Conservation (phyloP, 2,113 vertebrate genomes). For the Chamaetylas fuelleborni region DNA sequence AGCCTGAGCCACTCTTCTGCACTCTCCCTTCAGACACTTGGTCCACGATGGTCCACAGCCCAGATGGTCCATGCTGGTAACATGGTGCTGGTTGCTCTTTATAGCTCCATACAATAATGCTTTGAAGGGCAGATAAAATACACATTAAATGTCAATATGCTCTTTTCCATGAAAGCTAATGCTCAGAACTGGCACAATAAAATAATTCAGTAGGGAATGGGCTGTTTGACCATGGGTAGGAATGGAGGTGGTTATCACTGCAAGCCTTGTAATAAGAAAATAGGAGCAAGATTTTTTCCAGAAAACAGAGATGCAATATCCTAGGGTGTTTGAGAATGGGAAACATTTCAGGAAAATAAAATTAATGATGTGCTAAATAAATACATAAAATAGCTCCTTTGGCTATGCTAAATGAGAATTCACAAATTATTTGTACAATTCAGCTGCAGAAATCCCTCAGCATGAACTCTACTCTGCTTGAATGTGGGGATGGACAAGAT, state of each 20-base stretch:
- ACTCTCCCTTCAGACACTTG: not conserved
- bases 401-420: not conserved
- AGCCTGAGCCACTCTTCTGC: not conserved
- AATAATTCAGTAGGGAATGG: not conserved
- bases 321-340: not conserved
- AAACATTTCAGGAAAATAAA: constrained; percentile 7
- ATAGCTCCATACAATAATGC: not conserved
- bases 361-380: not conserved
- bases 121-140: not conserved
- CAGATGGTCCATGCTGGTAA: not conserved
- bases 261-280: not conserved
- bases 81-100: not conserved
- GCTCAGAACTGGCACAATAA: not conserved
- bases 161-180: not conserved
- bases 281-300: not conserved
- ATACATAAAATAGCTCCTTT: not conserved
- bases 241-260: not conserved
- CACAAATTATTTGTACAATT: not conserved
- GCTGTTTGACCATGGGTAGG: not conserved
- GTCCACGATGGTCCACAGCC: not conserved
- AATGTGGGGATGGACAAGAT: not conserved
- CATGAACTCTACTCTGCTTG: not conserved
- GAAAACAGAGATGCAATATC: not conserved
- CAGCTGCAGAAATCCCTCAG: not conserved
- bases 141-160: not conserved